Evolutionary conservation across 2,888 invertebrate species (phyloP).

Genomic region (Argynnis bischoffii): DNA sequence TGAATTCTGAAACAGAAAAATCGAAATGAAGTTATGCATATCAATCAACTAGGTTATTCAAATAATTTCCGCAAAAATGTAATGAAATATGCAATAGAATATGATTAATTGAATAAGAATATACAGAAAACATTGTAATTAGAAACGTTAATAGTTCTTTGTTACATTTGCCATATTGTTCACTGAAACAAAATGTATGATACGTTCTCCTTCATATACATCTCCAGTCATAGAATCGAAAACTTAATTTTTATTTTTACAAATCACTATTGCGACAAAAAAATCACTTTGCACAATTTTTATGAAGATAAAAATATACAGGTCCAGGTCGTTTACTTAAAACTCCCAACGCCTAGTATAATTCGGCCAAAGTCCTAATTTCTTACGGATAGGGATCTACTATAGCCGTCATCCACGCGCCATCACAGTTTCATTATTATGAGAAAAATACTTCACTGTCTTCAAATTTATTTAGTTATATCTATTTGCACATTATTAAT

Average conservation of each 20-base stretch:
- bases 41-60: constrained; percentile 67
- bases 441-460: constrained; percentile 42
- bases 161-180: constrained; percentile 52
- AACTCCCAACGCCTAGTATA: constrained; percentile 56
- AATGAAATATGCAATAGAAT: constrained; percentile 32
- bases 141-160: constrained; percentile 13
- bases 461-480: constrained; percentile 34
- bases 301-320: constrained; percentile 46
- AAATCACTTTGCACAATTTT: constrained; percentile 32
- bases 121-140: constrained; percentile 33
- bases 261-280: constrained; percentile 44
- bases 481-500: constrained; percentile 39
- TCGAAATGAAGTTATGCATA: constrained; percentile 73
- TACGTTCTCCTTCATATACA: constrained; percentile 50
- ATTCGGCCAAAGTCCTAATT: constrained; percentile 68
- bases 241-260: constrained; percentile 74
- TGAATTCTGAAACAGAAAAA: constrained; percentile 75
- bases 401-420: constrained; percentile 70
- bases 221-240: constrained; percentile 54
- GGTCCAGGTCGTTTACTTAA: constrained; percentile 57
- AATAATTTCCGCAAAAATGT: constrained; percentile 53
- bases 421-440: constrained; percentile 59
- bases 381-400: constrained; percentile 64
- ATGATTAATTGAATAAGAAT: constrained; percentile 57
- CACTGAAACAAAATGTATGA: constrained; percentile 54